Evolutionary conservation across 1,140 invertebrate genomes (phyloP).

Genomic region (Gonioctena quinquepunctata): DNA sequence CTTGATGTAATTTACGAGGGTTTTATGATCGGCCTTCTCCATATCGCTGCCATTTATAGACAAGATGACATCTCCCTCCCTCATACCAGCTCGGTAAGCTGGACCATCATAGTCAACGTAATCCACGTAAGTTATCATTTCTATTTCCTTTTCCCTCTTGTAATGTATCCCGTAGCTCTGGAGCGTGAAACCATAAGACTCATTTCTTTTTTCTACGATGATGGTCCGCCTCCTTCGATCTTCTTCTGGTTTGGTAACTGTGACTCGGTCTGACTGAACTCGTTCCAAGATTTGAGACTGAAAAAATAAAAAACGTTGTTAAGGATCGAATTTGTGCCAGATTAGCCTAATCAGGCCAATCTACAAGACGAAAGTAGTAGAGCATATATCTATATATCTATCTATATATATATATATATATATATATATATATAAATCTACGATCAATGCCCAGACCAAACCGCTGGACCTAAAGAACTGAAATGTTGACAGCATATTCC

Average conservation of each 20-base stretch:
- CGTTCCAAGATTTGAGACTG: constrained; percentile 74
- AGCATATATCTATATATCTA: too few relatives aligned
- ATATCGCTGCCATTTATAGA: constrained; percentile 93
- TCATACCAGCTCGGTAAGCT: constrained; percentile 87
- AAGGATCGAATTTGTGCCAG: too few relatives aligned
- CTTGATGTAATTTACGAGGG: constrained; percentile 88
- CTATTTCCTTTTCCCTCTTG: constrained; percentile 85
- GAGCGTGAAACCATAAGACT: constrained; percentile 91
- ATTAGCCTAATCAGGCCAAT: too few relatives aligned
- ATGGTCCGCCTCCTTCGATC: constrained; percentile 84
- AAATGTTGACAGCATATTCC: too few relatives aligned
- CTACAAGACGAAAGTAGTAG: too few relatives aligned
- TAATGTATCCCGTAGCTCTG: constrained; percentile 96
- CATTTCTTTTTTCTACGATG: constrained; percentile 88
- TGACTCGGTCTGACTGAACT: constrained; percentile 78
- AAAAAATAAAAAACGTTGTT: too few relatives aligned
- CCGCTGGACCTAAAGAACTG: too few relatives aligned
- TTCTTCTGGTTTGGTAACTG: constrained; percentile 77
- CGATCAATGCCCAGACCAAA: too few relatives aligned
- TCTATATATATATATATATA: too few relatives aligned
- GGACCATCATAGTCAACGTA: constrained; percentile 92
- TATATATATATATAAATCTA: too few relatives aligned
- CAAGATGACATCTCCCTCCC: constrained; percentile 91
- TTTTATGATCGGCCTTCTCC: constrained; percentile 88
- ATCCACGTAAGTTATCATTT: constrained; percentile 95